Conservation (phyloP, 2,888 invertebrate species). For the Bruchidius siliquastri region DNA sequence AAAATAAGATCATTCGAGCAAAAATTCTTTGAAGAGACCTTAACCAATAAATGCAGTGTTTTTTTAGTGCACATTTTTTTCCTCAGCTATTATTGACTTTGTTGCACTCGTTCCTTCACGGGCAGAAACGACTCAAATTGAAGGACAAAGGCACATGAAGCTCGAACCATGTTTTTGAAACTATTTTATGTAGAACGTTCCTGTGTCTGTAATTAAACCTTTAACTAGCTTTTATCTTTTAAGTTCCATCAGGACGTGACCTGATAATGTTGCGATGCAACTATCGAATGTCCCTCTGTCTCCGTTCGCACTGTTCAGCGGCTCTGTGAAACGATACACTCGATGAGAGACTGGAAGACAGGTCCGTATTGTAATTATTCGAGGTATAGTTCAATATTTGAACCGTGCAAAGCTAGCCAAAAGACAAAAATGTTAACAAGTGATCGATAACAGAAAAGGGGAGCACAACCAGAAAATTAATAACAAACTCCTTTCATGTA, state of each 20-base stretch:
- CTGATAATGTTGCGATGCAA: background rate
- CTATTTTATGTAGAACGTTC: background rate
- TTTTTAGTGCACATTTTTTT: background rate
- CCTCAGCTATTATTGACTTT: background rate
- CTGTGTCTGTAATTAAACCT: background rate
- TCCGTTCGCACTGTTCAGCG: background rate
- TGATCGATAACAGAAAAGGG: no score
- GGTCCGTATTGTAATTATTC: no score
- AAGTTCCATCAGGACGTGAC: background rate
- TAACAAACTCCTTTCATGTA: no score
- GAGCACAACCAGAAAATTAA: no score
- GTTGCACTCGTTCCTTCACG: background rate
- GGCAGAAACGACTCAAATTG: background rate
- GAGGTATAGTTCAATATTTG: no score
- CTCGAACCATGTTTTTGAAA: background rate
- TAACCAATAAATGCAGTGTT: background rate
- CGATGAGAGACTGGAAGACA: background rate
- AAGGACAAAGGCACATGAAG: background rate
- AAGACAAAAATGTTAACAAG: no score
- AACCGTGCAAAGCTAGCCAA: no score
- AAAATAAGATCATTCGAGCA: no score
- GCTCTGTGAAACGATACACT: background rate
- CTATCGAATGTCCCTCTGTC: background rate
- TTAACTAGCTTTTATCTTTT: background rate
- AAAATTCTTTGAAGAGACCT: no score